Evolutionary conservation across 2,888 invertebrate species (phyloP).

Genomic region (Eledona agricola): DNA sequence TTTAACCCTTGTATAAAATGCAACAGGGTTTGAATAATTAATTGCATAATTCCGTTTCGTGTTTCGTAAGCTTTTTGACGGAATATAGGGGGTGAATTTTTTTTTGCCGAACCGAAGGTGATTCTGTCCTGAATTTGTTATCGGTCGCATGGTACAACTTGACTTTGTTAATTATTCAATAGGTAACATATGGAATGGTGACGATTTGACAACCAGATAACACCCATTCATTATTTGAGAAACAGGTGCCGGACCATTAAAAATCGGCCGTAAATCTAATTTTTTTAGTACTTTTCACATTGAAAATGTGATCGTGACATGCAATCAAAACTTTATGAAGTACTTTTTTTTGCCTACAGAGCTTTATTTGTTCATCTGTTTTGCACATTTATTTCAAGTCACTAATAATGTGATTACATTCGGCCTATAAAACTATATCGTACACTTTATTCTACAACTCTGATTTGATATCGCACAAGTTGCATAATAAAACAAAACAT

Average conservation of each 20-base stretch:
- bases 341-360: too few relatives aligned
- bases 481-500: too few relatives aligned
- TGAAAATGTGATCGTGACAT: too few relatives aligned
- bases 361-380: too few relatives aligned
- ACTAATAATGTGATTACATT: too few relatives aligned
- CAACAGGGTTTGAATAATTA: constrained; percentile 59
- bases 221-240: constrained; percentile 2
- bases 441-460: too few relatives aligned
- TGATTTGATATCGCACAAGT: too few relatives aligned
- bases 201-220: constrained; percentile 14
- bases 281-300: too few relatives aligned
- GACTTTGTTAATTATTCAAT: constrained; percentile 32
- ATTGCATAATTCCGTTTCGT: constrained; percentile 55
- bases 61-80: constrained; percentile 48
- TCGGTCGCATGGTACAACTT: constrained; percentile 21
- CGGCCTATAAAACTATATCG: too few relatives aligned
- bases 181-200: constrained; percentile 30
- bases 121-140: constrained; percentile 24
- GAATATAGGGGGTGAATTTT: constrained; percentile 32
- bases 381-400: too few relatives aligned
- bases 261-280: constrained; percentile 9
- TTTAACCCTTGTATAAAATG: constrained; percentile 60
- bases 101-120: constrained; percentile 18
- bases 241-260: constrained; percentile 17
- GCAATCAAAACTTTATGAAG: too few relatives aligned